A percentile compares a stretch with the other conserved stretches of the same genome.
Conservation (phyloP, 2,888 invertebrate genomes). For the Disparrhopalites patrizii region DNA sequence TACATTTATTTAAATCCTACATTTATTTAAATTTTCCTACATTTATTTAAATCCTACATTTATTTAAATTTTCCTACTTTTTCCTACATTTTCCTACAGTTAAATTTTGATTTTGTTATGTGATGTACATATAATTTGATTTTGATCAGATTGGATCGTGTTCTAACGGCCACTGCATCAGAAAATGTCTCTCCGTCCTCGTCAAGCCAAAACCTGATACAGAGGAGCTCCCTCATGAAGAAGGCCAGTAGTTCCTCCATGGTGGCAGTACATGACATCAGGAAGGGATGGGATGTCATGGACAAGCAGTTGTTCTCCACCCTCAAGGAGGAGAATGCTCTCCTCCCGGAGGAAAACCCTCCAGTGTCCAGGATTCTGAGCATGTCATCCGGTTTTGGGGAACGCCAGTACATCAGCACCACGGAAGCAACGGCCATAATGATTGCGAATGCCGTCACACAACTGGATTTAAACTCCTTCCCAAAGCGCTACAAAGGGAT, state of each 20-base stretch:
- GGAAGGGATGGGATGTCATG: background rate
- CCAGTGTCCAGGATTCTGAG: background rate
- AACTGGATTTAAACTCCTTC: conserved; percentile 8
- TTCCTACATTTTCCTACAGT: no score
- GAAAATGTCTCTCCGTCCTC: conserved; percentile 8
- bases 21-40: no score
- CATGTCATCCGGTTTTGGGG: background rate
- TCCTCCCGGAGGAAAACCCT: background rate
- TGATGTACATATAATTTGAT: no score
- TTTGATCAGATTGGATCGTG: conserved; percentile 13
- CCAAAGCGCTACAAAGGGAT: background rate
- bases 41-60: no score
- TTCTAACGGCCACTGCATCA: conserved; percentile 9
- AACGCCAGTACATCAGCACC: background rate
- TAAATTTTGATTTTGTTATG: no score
- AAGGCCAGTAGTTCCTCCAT: background rate
- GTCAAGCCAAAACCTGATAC: background rate
- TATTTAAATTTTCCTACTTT: no score
- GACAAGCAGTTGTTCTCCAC: background rate
- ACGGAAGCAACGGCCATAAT: conserved; percentile 15
- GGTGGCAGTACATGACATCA: background rate
- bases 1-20: no score
- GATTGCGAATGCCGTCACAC: conserved; percentile 14
- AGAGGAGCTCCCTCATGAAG: background rate
- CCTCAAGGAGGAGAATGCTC: conserved; percentile 9